phyloP scores from a whole-genome alignment of 2,888 invertebrate species.

The Ochropacha duplaris region DNA sequence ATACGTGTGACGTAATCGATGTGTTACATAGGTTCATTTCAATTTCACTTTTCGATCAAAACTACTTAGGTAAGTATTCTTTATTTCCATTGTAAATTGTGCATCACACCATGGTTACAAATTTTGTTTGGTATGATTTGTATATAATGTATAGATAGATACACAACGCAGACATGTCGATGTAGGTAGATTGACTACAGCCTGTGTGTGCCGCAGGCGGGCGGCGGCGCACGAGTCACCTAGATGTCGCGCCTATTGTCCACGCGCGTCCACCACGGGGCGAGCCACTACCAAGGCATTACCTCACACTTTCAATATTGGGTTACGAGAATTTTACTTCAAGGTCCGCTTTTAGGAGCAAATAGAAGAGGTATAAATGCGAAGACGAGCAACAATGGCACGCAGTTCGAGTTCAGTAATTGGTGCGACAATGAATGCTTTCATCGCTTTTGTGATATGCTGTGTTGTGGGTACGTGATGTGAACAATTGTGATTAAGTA shows the following conservation, averaged over 20 bases:
- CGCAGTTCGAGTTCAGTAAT: conserved; percentile 70
- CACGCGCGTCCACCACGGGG: conserved; percentile 66
- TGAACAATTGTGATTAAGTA: conserved; percentile 28
- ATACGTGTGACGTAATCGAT: neutral
- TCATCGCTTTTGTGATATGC: conserved; percentile 61
- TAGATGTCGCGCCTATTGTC: conserved; percentile 82
- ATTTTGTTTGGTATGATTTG: conserved; percentile 19
- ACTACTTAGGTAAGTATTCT: conserved; percentile 29
- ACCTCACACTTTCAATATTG: conserved; percentile 82
- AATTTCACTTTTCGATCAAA: conserved; percentile 26
- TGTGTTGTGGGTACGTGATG: conserved; percentile 71
- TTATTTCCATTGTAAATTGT: conserved; percentile 28
- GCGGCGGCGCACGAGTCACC: conserved; percentile 71
- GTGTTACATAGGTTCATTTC: neutral
- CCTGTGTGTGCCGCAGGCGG: conserved; percentile 62
- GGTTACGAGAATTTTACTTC: conserved; percentile 82
- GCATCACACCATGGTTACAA: conserved; percentile 35
- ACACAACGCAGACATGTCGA: no score
- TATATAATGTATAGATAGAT: conserved; percentile 8
- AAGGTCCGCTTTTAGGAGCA: conserved; percentile 79
- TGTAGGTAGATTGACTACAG: conserved; percentile 54
- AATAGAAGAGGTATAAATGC: conserved; percentile 80
- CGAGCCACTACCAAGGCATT: conserved; percentile 71
- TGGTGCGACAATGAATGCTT: conserved; percentile 72
- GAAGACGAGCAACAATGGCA: conserved; percentile 69